Base-by-base conservation (phyloP, 2,113 vertebrate genomes). In the Heterochromis multidens region DNA sequence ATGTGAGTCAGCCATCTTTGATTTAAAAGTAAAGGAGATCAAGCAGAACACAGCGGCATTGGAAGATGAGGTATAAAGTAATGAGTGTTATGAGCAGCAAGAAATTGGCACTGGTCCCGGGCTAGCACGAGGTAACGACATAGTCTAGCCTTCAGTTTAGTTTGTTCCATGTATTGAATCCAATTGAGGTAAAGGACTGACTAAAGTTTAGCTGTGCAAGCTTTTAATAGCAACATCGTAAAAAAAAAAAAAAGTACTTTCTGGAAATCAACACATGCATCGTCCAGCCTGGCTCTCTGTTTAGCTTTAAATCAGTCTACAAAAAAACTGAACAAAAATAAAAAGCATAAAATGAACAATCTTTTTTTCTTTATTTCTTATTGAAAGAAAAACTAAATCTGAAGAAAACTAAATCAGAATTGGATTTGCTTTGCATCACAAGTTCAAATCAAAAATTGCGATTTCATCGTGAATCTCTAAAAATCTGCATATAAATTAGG, bases 71-170 rank as follows among this genome's bases (percentile, higher is more conserved):
- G 67, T 82, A 80, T 88, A 76, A 77, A 27, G 29, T 58, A 72
- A 31, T 17, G 43, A 81, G 80, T 40, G n/a, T 23, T 85, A 33
- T 17, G 49, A 56, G 40, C 72, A 61, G 62, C 83, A 59, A 76
- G 43, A 31, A 82, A 84, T 61, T 88, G 87, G 83, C 86, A 86
- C 87, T 58, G 65, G 60, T 87, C 52, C 56, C 25, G 40, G 62
- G 54, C 37, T 72, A 46, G 37, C 12, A 29, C 7, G 8, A 65
- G 12, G 14, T 33, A 46, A 80, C 46, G 33, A 35, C 3, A 2
- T 0, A 1, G 23, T 63, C 10, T 19, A 10, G 58, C 37, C 60
- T 46, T 79, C 70, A 46, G 77, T 7, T 8, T 46, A 46, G 52
- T 56, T 84, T 54, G 17, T 33, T 54, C 27, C 17, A 4, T 74